Evolutionary conservation across 37 sponge, comb jelly and placozoan genomes (phyloP).

Genomic region (Spongia lamella): DNA sequence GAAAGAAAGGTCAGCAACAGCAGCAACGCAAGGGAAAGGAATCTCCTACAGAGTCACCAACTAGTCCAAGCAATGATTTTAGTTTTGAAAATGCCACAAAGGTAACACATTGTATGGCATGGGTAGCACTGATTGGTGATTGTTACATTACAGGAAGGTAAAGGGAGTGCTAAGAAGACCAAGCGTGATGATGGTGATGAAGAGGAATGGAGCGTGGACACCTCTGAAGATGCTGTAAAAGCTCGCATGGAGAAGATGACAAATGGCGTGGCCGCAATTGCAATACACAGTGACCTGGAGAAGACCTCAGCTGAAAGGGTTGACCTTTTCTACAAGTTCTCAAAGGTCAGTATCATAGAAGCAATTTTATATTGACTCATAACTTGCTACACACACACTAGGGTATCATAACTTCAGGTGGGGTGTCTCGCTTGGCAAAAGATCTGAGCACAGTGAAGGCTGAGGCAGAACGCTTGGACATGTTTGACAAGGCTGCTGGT

Average conservation of each 20-base stretch:
- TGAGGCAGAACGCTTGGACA: conserved; percentile 93
- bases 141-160: too few relatives aligned
- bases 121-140: too few relatives aligned
- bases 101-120: too few relatives aligned
- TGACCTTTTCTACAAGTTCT: conserved; percentile 86
- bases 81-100: background rate
- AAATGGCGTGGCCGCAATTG: conserved; percentile 47
- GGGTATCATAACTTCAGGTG: conserved; percentile 60
- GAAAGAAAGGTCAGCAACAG: conserved; percentile 29
- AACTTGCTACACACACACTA: conserved; percentile 3
- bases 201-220: conserved; percentile 91
- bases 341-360: conserved; percentile 47
- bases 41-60: conserved; percentile 13
- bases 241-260: conserved; percentile 64
- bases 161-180: background rate
- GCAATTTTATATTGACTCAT: background rate
- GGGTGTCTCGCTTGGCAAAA: conserved; percentile 34
- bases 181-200: conserved; percentile 56
- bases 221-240: conserved; percentile 80
- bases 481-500: conserved; percentile 89
- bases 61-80: background rate
- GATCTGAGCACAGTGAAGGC: conserved; percentile 65
- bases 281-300: conserved; percentile 68
- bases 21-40: conserved; percentile 54
- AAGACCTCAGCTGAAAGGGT: conserved; percentile 67